A percentile compares a stretch with the other conserved stretches of the same genome.
Conservation (phyloP, 2,888 invertebrate genomes). For the Ganaspis brasiliensis region DNA sequence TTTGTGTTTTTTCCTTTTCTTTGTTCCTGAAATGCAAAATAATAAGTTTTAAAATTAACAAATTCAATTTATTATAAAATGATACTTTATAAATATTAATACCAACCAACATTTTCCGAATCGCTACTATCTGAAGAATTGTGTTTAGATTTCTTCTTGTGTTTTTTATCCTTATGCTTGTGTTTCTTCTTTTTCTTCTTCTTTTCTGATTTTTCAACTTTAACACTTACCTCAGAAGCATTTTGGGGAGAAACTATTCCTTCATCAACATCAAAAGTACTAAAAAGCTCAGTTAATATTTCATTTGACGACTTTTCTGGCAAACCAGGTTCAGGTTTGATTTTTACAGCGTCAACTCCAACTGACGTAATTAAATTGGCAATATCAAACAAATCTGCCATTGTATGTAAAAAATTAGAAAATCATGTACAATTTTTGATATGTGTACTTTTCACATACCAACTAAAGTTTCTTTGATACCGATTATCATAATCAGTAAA, state of each 20-base stretch:
- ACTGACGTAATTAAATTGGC: constrained; percentile 78
- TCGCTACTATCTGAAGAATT: constrained; percentile 76
- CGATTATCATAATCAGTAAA: too few species aligned
- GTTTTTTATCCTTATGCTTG: constrained; percentile 81
- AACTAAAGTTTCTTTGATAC: too few species aligned
- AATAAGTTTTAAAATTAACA: constrained; percentile 60
- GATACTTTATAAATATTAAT: background rate
- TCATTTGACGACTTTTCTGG: constrained; percentile 87
- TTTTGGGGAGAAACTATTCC: constrained; percentile 67
- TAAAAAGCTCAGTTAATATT: constrained; percentile 91
- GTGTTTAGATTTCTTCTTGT: constrained; percentile 81
- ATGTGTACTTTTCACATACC: too few species aligned
- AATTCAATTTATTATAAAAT: background rate
- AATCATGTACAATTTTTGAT: too few species aligned
- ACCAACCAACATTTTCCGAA: constrained; percentile 71
- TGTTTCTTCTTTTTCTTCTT: constrained; percentile 82
- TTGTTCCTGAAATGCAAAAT: constrained; percentile 62
- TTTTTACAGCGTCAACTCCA: constrained; percentile 77
- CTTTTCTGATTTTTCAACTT: constrained; percentile 77
- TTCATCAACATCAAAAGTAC: constrained; percentile 84
- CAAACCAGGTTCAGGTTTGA: constrained; percentile 77
- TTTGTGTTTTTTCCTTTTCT: constrained; percentile 76
- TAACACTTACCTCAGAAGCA: constrained; percentile 62
- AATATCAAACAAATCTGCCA: constrained; percentile 78
- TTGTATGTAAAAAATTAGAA: constrained; percentile 50